Evolutionary conservation across 2,797 vertebrate species (phyloP).

Genomic region (Acanthiza pusilla): DNA sequence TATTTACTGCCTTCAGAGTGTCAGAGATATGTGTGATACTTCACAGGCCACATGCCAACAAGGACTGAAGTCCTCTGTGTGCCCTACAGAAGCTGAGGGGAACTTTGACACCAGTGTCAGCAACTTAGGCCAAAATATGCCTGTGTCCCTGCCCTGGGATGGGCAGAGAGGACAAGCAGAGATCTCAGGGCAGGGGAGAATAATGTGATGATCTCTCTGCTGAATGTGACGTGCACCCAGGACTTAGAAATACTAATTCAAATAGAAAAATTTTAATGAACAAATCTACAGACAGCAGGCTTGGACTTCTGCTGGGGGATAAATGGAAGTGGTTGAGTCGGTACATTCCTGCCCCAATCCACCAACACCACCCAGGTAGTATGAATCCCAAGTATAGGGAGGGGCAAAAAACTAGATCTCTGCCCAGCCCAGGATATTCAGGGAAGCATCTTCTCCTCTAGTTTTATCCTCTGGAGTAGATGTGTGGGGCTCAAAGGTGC

Average conservation of each 20-base stretch:
- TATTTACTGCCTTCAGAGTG: not conserved
- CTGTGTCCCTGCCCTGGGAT: not conserved
- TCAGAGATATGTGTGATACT: not conserved
- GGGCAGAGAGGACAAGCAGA: not conserved
- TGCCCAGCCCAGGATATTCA: accelerated
- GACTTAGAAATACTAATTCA: not conserved
- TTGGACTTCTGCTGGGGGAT: not conserved
- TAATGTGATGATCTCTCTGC: not conserved
- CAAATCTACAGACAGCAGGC: not conserved
- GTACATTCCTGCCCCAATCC: not conserved
- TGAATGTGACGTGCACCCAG: not conserved
- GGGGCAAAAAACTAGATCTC: not conserved
- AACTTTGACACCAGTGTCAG: not conserved
- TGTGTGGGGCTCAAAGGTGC: not conserved
- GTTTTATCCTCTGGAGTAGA: not conserved
- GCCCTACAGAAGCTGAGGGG: not conserved
- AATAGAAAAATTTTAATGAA: not conserved
- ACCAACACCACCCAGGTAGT: not conserved
- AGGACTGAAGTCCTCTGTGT: not conserved
- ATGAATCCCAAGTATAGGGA: not conserved
- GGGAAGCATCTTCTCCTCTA: not conserved
- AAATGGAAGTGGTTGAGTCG: not conserved
- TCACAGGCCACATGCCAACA: not conserved
- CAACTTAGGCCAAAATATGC: not conserved
- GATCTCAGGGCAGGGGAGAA: not conserved